Evolutionary conservation across 2,888 invertebrate genomes (phyloP), one percentile per base, ranked within the genome.

Genomic region (Nephrocerus scutellatus): DNA sequence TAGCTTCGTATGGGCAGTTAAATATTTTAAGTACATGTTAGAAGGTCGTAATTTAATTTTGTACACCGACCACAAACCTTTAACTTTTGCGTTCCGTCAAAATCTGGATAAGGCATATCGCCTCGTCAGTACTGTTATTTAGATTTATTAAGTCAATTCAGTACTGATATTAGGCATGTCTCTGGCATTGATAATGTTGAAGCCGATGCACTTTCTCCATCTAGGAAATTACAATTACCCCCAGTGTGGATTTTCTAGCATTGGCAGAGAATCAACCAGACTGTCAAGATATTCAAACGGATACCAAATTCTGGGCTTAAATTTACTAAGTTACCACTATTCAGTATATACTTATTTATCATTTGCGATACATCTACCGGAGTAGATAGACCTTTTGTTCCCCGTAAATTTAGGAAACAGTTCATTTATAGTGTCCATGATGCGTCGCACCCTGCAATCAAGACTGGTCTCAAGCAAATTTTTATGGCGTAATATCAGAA

Each of bases 1-100:
- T 62, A 4, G 64, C 63, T 0, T 59, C 63, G 2, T 68, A 64
- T 31, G 46, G 19, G 55, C 60, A 1, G 48, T 68, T 0, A 55
- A 55, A 29, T 44, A 47, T 30, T 51, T 49, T 24, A 41, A 36
- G 22, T 43, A 49, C 30, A 44, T 39, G 24, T 12, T 48, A 6
- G 43, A 50, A 24, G 45, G 38, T 4, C 20, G 43, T 10, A 12
- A 29, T 4, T 47, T 40, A 34, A 28, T 30, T 5, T 44, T 47
- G 2, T 36, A 18, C n/a, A 38, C 46, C 3, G 46, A 49, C 26
- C 50, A 46, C 29, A 46, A 39, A 20, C 44, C 43, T 2, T 10
- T 46, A 8, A 39, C 39, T 0, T 58, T 43, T 30, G 60, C 62
- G 1, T 56, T 67, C 37, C 15, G 28, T 5, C 39, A 53, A 41